Evolutionary conservation across 2,113 vertebrate genomes (phyloP).

Genomic region (Seriola dumerili): DNA sequence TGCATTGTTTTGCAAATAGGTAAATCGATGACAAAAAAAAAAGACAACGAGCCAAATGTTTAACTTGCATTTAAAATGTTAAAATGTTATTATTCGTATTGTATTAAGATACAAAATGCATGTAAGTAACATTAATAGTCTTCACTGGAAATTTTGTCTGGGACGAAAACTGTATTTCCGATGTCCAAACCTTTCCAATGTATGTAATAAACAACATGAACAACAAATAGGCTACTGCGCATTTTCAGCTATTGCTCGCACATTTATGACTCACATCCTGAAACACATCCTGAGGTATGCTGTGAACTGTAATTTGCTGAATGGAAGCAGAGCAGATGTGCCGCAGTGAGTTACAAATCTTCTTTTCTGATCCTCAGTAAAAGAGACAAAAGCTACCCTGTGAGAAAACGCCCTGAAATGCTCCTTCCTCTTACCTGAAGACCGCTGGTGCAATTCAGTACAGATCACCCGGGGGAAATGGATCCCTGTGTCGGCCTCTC

Average conservation of each 20-base stretch:
- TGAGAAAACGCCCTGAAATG: constrained; percentile 30
- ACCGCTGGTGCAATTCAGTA: neutral
- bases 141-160: neutral
- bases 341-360: constrained; percentile 10
- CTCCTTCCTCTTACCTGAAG: constrained; percentile 66
- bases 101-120: neutral
- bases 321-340: neutral
- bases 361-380: neutral
- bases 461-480: neutral
- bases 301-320: neutral
- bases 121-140: neutral
- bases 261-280: no score
- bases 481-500: constrained; percentile 23
- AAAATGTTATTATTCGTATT: no score
- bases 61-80: neutral
- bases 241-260: neutral
- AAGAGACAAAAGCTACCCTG: neutral
- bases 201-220: neutral
- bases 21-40: no score
- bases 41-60: neutral
- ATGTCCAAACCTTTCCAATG: neutral
- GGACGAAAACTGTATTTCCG: neutral
- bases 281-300: neutral
- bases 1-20: neutral
- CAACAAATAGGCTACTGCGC: neutral